Evolutionary conservation across 1,140 invertebrate species (phyloP).

Genomic region (Cecropterus lyciades): DNA sequence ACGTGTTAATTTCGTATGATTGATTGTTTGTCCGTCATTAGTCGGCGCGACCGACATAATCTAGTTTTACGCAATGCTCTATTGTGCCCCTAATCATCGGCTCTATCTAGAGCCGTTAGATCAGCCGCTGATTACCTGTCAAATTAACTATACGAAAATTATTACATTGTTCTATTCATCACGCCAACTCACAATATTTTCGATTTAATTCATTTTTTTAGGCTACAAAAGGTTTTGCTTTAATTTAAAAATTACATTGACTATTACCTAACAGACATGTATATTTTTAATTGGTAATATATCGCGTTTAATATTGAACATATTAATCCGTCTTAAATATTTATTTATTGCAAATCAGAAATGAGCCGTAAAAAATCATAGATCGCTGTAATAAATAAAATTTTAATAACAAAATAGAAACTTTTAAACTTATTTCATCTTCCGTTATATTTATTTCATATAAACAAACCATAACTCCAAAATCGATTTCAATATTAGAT

Average conservation of each 20-base stretch:
- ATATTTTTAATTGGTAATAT: no score
- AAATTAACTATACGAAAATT: conserved; percentile 52
- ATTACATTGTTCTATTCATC: conserved; percentile 34
- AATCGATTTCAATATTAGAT: conserved; percentile 24
- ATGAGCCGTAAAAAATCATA: no score
- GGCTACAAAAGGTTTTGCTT: no score
- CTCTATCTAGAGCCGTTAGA: conserved; percentile 37
- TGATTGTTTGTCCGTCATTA: conserved; percentile 78
- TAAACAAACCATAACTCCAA: conserved; percentile 15
- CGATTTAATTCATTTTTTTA: conserved; percentile 10
- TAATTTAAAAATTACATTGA: no score
- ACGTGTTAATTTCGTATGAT: conserved; percentile 82
- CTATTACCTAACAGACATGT: no score
- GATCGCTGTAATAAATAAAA: no score
- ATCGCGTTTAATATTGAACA: no score
- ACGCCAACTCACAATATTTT: conserved; percentile 29
- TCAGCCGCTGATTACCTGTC: conserved; percentile 62
- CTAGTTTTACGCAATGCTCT: conserved; percentile 76
- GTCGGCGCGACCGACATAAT: conserved; percentile 58
- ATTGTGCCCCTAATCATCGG: conserved; percentile 56
- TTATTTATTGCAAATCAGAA: no score
- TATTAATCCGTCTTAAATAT: no score
- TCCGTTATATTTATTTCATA: conserved; percentile 4
- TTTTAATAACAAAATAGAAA: neutral
- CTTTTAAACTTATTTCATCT: neutral